phyloP scores from a whole-genome alignment of 2,113 vertebrate genomes.

The Erinaceus europaeus region DNA sequence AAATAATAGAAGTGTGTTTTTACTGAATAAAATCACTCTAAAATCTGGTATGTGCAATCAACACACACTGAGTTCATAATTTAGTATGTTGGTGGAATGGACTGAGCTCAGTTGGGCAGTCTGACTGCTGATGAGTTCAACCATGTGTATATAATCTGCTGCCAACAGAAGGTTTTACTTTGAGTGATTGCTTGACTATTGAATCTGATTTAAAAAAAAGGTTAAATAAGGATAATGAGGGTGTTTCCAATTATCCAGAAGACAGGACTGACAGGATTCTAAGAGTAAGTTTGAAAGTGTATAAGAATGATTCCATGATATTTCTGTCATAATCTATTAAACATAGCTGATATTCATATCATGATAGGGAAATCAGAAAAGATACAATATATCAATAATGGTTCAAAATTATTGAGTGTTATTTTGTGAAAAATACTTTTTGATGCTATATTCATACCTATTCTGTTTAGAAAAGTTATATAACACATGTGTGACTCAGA shows the following conservation, averaged over 20 bases:
- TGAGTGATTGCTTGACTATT: neutral
- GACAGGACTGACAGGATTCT: neutral
- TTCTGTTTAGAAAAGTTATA: neutral
- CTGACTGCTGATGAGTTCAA: neutral
- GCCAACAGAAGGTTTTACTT: neutral
- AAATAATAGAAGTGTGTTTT: neutral
- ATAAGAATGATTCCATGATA: neutral
- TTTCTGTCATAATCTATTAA: neutral
- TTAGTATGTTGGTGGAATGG: neutral
- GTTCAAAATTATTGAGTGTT: neutral
- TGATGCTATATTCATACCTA: neutral
- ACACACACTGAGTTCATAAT: neutral
- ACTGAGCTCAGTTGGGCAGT: neutral
- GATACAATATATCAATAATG: neutral
- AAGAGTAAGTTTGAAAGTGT: neutral
- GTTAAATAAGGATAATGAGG: neutral
- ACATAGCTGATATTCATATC: neutral
- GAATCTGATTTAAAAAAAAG: neutral
- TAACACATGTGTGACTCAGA: neutral
- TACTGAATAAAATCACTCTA: neutral
- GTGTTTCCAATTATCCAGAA: neutral
- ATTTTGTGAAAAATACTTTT: neutral
- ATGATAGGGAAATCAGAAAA: neutral
- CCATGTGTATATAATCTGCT: neutral
- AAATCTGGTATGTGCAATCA: conserved; percentile 6